A percentile compares a stretch with the other conserved stretches of the same genome.
Evolutionary conservation across 1,140 invertebrate genomes (phyloP).

Genomic region (Colletes gigas): DNA sequence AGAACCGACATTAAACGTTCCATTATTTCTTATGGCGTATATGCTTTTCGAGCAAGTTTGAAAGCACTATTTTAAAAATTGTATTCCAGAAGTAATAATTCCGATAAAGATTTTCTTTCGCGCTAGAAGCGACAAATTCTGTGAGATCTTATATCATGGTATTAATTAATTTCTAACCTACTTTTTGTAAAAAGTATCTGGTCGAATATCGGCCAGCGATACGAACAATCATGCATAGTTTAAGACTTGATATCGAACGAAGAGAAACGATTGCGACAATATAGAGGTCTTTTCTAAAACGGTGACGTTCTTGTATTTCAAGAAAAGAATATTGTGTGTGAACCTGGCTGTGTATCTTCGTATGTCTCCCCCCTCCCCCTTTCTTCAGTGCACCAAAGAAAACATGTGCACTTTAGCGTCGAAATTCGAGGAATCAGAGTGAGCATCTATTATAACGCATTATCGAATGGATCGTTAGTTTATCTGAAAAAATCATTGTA

Average conservation of each 20-base stretch:
- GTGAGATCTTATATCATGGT: background rate
- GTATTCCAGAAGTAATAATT: background rate
- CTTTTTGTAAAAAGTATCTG: background rate
- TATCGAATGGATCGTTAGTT: background rate
- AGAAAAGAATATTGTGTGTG: constrained; percentile 53
- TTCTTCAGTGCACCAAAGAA: constrained; percentile 47
- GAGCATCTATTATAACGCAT: background rate
- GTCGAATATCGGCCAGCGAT: background rate
- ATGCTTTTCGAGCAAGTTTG: background rate
- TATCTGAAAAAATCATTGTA: background rate
- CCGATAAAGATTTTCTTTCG: background rate
- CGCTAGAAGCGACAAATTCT: background rate
- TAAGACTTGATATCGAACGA: background rate
- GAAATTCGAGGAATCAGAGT: constrained; percentile 1
- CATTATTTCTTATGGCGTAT: background rate
- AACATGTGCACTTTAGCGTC: constrained; percentile 42
- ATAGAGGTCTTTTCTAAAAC: constrained; percentile 32
- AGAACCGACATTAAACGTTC: background rate
- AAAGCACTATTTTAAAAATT: background rate
- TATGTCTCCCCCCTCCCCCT: constrained; percentile 51
- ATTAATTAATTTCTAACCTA: background rate
- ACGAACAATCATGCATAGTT: constrained; percentile 1
- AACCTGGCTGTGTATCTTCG: constrained; percentile 56
- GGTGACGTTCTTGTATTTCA: constrained; percentile 29
- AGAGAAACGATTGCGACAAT: constrained; percentile 27